phyloP scores from a whole-genome alignment of 2,797 vertebrate species.

The Anolis apletophallus region DNA sequence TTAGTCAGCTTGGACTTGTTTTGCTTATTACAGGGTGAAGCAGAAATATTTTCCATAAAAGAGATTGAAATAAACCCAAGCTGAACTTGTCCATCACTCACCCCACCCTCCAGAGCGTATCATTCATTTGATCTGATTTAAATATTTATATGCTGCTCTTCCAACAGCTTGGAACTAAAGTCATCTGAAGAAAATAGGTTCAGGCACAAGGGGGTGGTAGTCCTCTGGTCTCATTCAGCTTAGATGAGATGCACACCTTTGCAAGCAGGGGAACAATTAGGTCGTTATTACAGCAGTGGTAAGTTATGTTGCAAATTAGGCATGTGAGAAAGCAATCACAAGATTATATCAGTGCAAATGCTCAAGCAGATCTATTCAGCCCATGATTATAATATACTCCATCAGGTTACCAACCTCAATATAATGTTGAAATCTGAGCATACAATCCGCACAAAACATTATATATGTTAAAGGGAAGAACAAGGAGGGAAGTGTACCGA shows the following conservation, averaged over 20 bases:
- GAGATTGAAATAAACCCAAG: not conserved
- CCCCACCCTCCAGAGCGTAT: not conserved
- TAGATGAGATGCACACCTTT: not conserved
- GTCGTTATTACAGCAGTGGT: not conserved
- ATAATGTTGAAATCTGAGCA: not conserved
- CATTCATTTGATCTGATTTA: not conserved
- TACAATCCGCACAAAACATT: not conserved
- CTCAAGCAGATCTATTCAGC: not conserved
- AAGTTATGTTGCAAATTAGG: slow-evolving; percentile 1
- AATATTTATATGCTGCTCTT: slow-evolving; percentile 4
- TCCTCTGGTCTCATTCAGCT: not conserved
- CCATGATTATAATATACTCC: not conserved
- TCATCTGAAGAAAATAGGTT: not conserved
- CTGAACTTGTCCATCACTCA: not conserved
- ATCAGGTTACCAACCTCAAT: not conserved
- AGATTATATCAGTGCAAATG: not conserved
- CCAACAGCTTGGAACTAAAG: not conserved
- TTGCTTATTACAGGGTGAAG: not conserved
- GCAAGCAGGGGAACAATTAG: not conserved
- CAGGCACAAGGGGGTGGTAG: slow-evolving; percentile 10
- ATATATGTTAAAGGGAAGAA: not conserved
- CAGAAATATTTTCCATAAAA: too few relatives aligned
- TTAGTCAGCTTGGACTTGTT: not conserved
- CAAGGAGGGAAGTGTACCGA: not conserved
- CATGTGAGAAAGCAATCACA: slow-evolving; percentile 8